A percentile compares a stretch with the other conserved stretches of the same genome.
Conservation (phyloP, 2,797 vertebrate species). For the Sebastes nivosus region DNA sequence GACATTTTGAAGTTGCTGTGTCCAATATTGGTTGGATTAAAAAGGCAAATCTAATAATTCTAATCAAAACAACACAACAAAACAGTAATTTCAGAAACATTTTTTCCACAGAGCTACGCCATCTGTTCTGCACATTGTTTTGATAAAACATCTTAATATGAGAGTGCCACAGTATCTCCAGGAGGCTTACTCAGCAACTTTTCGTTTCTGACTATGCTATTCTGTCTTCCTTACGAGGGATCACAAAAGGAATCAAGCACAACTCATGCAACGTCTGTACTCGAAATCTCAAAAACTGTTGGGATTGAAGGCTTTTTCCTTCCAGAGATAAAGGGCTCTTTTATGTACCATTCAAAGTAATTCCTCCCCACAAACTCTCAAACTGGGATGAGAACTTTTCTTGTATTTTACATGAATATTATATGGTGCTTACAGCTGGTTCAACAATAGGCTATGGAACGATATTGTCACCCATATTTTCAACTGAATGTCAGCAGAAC, state of each 20-base stretch:
- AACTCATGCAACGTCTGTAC: neutral
- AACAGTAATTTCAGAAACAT: neutral
- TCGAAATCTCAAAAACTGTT: neutral
- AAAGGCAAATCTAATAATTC: neutral
- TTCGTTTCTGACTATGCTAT: neutral
- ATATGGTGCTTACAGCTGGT: neutral
- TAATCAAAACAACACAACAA: neutral
- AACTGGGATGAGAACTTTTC: neutral
- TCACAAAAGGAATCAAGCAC: neutral
- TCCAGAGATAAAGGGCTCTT: neutral
- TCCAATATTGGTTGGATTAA: neutral
- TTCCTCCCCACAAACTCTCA: neutral
- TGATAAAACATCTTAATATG: neutral
- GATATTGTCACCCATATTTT: neutral
- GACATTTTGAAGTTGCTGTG: neutral
- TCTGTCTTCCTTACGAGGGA: neutral
- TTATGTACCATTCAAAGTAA: neutral
- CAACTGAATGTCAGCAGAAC: neutral
- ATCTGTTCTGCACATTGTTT: neutral
- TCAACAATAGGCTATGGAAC: neutral
- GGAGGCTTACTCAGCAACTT: neutral
- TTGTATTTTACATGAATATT: neutral
- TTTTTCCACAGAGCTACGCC: neutral
- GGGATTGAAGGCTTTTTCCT: neutral
- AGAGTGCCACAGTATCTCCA: neutral